Percentiles rank a stretch among this genome's conserved stretches.
Evolutionary conservation across 2,888 invertebrate species (phyloP).

Genomic region (Megastigmus dorsalis): DNA sequence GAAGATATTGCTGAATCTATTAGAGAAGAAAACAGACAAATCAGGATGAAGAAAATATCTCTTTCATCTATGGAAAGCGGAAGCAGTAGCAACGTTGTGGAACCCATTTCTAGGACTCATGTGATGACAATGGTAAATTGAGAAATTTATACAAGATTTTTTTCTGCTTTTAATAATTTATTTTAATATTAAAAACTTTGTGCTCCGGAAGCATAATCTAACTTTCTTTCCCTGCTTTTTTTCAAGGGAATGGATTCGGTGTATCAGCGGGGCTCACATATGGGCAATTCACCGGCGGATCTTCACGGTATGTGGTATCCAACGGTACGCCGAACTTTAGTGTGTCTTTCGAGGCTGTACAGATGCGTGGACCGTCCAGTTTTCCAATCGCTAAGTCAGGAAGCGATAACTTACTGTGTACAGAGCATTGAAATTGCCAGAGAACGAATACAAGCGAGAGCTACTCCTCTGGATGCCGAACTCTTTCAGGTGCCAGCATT

Average conservation of each 20-base stretch:
- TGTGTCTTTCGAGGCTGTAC: slow-evolving; percentile 93
- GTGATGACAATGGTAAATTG: slow-evolving; percentile 53
- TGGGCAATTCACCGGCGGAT: slow-evolving; percentile 90
- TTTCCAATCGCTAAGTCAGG: slow-evolving; percentile 97
- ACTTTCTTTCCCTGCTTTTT: background rate
- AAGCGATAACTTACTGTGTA: slow-evolving; percentile 94
- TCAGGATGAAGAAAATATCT: slow-evolving; percentile 68
- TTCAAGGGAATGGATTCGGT: slow-evolving; percentile 64
- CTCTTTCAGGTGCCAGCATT: slow-evolving; percentile 85
- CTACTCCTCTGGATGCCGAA: slow-evolving; percentile 92
- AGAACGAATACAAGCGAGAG: slow-evolving; percentile 84
- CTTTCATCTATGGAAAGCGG: slow-evolving; percentile 66
- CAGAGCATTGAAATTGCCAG: slow-evolving; percentile 91
- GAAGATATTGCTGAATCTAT: slow-evolving; percentile 79
- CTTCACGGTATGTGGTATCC: slow-evolving; percentile 99
- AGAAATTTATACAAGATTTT: too few species aligned
- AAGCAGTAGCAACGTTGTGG: slow-evolving; percentile 55
- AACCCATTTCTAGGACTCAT: slow-evolving; percentile 66
- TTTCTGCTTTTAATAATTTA: too few species aligned
- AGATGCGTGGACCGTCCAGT: slow-evolving; percentile 95
- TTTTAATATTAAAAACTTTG: background rate
- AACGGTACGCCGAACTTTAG: slow-evolving; percentile 93
- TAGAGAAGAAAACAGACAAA: slow-evolving; percentile 68
- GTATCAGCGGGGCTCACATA: slow-evolving; percentile 65
- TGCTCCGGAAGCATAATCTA: background rate